A percentile compares a stretch with the other conserved stretches of the same genome.
phyloP scores from a whole-genome alignment of 2,113 vertebrate genomes.

The Barbus barbus region DNA sequence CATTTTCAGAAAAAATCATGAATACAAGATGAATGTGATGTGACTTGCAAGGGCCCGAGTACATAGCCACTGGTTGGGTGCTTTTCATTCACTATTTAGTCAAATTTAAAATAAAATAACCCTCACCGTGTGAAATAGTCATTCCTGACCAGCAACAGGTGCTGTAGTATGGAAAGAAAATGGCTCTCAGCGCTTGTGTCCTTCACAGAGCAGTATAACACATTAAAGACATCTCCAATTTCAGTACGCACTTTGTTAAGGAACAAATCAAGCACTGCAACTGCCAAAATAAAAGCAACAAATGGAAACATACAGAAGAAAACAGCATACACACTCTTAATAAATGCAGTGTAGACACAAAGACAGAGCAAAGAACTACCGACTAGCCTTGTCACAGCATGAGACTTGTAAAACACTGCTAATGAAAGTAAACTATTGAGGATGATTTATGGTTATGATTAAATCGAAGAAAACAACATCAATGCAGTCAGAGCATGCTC shows the following conservation, averaged over 20 bases:
- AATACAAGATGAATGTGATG: background rate
- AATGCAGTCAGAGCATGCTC: background rate
- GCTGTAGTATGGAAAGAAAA: slow-evolving; percentile 96
- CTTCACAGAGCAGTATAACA: slow-evolving; percentile 87
- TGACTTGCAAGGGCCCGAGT: background rate
- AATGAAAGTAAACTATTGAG: slow-evolving; percentile 20
- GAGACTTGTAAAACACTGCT: slow-evolving; percentile 19
- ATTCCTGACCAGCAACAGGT: slow-evolving; percentile 92
- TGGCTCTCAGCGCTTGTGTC: slow-evolving; percentile 85
- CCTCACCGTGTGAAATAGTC: slow-evolving; percentile 91
- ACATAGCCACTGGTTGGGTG: background rate
- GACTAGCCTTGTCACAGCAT: background rate
- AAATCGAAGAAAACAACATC: slow-evolving; percentile 44
- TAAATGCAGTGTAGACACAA: background rate
- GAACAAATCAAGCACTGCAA: slow-evolving; percentile 60
- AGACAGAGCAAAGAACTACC: background rate
- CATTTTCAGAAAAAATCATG: background rate
- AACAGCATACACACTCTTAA: background rate
- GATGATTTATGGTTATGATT: slow-evolving; percentile 41
- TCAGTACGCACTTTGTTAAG: slow-evolving; percentile 85
- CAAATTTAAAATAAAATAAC: background rate
- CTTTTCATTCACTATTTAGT: background rate
- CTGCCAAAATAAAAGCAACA: background rate
- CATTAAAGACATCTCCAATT: slow-evolving; percentile 88
- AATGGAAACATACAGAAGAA: background rate